Conservation (phyloP, 2,888 invertebrate species). For the Axea sp. region DNA sequence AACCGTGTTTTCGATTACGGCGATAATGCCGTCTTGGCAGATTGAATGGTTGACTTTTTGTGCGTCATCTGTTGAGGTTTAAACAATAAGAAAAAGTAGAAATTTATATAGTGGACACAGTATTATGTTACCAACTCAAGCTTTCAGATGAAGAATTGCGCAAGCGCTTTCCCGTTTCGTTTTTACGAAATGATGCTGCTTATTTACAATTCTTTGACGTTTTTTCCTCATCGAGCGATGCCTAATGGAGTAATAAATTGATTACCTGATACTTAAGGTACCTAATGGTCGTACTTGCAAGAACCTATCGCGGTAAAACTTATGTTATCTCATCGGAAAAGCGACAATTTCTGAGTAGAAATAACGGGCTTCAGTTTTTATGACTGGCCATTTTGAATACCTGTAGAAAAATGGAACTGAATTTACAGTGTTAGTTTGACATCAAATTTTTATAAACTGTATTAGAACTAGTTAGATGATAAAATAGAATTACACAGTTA, state of each 20-base stretch:
- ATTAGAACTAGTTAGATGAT: no score
- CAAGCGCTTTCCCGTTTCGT: constrained; percentile 6
- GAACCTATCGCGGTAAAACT: constrained; percentile 25
- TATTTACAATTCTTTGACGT: constrained; percentile 14
- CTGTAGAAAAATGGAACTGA: neutral
- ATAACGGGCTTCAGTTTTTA: constrained; percentile 31
- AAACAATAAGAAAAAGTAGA: constrained; percentile 18
- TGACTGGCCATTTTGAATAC: neutral
- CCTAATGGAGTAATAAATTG: constrained; percentile 42
- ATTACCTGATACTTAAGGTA: constrained; percentile 34
- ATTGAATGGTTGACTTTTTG: constrained; percentile 38
- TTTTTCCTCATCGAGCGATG: no score
- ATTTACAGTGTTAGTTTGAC: no score
- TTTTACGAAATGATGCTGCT: constrained; percentile 13
- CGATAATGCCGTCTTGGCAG: constrained; percentile 24
- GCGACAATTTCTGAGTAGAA: constrained; percentile 12
- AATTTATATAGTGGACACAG: constrained; percentile 15
- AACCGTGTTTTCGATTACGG: constrained; percentile 27
- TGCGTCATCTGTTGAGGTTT: constrained; percentile 1
- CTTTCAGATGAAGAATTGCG: constrained; percentile 8
- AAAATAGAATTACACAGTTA: no score
- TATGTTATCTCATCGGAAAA: constrained; percentile 29
- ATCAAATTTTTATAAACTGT: no score
- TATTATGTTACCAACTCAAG: constrained; percentile 24
- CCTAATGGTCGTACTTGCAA: constrained; percentile 22